These are phyloP conservation scores for Caenorhabditis sp. DNA, from an alignment of 2,888 invertebrate species.

Conservation along the genomic window DNA sequence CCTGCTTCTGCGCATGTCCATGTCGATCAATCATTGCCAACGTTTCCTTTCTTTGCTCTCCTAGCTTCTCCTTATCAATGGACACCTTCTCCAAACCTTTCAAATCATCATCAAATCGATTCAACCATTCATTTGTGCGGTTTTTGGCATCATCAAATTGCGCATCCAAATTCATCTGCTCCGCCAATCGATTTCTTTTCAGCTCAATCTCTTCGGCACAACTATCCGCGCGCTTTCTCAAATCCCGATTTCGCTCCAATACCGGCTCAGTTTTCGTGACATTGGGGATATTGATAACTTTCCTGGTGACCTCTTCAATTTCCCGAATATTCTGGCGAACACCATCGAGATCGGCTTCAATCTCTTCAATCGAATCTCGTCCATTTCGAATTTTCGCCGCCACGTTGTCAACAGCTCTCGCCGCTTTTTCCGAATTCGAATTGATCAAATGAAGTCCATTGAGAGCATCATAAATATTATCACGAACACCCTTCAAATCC, in stretches of 20 bases:
- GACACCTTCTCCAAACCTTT: constrained; percentile 40
- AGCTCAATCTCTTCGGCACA: constrained; percentile 36
- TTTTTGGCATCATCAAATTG: constrained; percentile 36
- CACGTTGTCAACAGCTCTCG: constrained; percentile 24
- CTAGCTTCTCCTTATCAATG: constrained; percentile 28
- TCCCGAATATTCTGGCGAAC: constrained; percentile 37
- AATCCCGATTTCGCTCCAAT: constrained; percentile 12
- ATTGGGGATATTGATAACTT: constrained; percentile 44
- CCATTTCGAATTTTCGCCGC: constrained; percentile 27
- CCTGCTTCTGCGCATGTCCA: constrained; percentile 12
- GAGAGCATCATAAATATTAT: constrained; percentile 53
- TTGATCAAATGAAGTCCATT: constrained; percentile 44
- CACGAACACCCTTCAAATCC: constrained; percentile 41
- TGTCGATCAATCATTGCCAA: constrained; percentile 24
- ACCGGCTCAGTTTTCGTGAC: constrained; percentile 39
- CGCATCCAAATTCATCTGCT: constrained; percentile 29
- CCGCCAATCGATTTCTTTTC: constrained; percentile 27
- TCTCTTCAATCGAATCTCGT: constrained; percentile 32
- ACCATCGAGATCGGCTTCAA: constrained; percentile 20
- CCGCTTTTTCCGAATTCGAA: constrained; percentile 35
- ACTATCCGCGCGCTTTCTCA: constrained; percentile 25
- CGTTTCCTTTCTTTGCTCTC: constrained; percentile 36
- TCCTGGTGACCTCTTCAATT: constrained; percentile 26
- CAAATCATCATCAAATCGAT: constrained; percentile 35
- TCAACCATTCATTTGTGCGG: constrained; percentile 21